Percentiles rank a stretch among this genome's conserved stretches.
These are phyloP conservation scores for Aporophyla nigra DNA, from an alignment of 2,888 invertebrate genomes.

Conservation along the genomic window DNA sequence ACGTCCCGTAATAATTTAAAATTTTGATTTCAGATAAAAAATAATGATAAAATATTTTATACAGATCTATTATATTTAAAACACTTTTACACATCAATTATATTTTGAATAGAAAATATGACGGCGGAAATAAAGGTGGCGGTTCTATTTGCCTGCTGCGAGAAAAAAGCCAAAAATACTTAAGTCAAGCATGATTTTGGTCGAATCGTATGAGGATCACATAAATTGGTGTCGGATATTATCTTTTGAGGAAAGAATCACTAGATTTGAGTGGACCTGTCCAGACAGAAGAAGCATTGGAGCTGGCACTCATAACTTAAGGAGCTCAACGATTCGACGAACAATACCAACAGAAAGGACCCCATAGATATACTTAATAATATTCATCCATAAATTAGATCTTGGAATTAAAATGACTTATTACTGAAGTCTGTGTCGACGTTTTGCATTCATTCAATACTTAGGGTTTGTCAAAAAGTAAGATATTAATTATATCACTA, in stretches of 20 bases:
- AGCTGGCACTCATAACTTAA: too few relatives aligned
- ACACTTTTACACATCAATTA: background rate
- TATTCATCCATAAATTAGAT: background rate
- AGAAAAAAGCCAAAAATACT: too few relatives aligned
- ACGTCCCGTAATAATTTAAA: constrained; percentile 13
- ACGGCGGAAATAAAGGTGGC: too few relatives aligned
- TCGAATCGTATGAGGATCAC: background rate
- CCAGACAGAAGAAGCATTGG: background rate
- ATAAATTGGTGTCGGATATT: too few relatives aligned
- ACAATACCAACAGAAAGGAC: too few relatives aligned
- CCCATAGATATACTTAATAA: background rate
- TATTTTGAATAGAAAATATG: background rate
- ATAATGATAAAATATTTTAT: background rate
- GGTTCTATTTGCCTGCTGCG: background rate
- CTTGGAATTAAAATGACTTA: too few relatives aligned
- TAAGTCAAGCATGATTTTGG: background rate
- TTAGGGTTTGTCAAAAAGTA: too few relatives aligned
- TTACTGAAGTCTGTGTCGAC: background rate
- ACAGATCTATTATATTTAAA: background rate
- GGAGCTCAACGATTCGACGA: background rate
- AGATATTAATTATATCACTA: too few relatives aligned
- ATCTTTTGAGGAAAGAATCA: too few relatives aligned
- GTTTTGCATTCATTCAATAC: background rate
- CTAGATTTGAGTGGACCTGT: too few relatives aligned
- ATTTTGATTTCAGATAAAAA: background rate